Evolutionary conservation across 2,888 invertebrate genomes (phyloP).

Genomic region (Sipunculus nudus): DNA sequence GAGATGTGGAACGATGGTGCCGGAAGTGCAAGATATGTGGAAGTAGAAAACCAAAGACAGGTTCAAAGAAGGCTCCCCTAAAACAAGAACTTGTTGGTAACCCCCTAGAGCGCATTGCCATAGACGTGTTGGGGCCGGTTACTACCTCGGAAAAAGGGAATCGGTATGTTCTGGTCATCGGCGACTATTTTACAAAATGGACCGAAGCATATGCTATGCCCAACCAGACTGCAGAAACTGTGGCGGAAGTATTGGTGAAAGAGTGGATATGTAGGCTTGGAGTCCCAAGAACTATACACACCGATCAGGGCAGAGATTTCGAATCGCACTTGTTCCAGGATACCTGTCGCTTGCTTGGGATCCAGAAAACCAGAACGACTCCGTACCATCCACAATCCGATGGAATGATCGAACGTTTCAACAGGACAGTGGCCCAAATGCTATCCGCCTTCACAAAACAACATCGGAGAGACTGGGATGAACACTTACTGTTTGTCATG

Average conservation of each 20-base stretch:
- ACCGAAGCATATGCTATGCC: constrained; percentile 26
- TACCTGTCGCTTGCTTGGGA: constrained; percentile 10
- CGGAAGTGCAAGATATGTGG: constrained; percentile 1
- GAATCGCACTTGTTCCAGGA: constrained; percentile 16
- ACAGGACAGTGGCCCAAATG: too few relatives aligned
- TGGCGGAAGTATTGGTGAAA: constrained; percentile 29
- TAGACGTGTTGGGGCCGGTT: constrained; percentile 1
- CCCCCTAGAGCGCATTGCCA: constrained; percentile 11
- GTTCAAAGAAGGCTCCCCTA: background rate
- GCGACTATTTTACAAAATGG: constrained; percentile 32
- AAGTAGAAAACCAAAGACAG: background rate
- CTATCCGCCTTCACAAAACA: too few relatives aligned
- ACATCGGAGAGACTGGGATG: constrained; percentile 5
- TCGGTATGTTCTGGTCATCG: constrained; percentile 20
- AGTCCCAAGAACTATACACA: background rate
- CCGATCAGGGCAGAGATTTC: constrained; percentile 18
- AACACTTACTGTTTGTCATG: background rate
- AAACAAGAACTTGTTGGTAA: constrained; percentile 4
- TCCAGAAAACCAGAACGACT: constrained; percentile 17
- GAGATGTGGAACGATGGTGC: constrained; percentile 2
- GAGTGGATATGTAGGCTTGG: constrained; percentile 10
- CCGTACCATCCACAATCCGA: constrained; percentile 18
- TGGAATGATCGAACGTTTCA: constrained; percentile 10
- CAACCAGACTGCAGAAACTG: constrained; percentile 25
- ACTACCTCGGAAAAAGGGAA: background rate